Base-by-base conservation (phyloP, 2,888 invertebrate species). In the Polydrusus cervinus region DNA sequence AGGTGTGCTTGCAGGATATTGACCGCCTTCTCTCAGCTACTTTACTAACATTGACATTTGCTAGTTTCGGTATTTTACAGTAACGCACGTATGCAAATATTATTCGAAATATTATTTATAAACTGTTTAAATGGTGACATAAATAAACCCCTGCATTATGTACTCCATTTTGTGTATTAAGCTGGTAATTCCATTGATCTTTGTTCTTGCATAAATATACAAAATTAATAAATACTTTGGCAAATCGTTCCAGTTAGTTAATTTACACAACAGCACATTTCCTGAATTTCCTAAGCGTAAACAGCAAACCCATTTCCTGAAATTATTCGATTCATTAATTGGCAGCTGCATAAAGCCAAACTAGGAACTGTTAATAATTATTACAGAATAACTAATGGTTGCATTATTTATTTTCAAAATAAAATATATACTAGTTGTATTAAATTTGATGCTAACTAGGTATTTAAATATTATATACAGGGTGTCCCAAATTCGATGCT, bases 281-380 rank as follows among this genome's bases (percentile, higher is more conserved):
- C 53, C 30, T 55, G 53, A 57, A 57, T 60, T 60, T 38, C 57
- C 57, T 60, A 60, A 60, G 57, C 57, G 38, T 30, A 60, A 60
- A 60, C 57, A 60, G 18, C 38, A 38, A 38, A 40, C 16, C 57
- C 57, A 60, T 60, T 60, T 60, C 18, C 57, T 38, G 38, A 38
- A 53, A 60, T 60, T 60, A 60, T 38, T 60, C 55, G 55, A 14
- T 57, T 57, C 34, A 57, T 14, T 57, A 57, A 34, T 34, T 38
- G 57, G 10, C 57, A 60, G 57, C 16, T 60, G 57, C 57, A 60
- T 38, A 60, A 25, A 18, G 8, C 16, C 10, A 14, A 34, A 55
- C 55, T 34, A 14, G 34, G 14, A 1, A 3, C 34, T 55, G 34
- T 14, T 30, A 34, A 34, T 57, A 57, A 57, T 57, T n/a, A n/a